Evolutionary conservation across 2,888 invertebrate genomes (phyloP).

Genomic region (Tipula unca): DNA sequence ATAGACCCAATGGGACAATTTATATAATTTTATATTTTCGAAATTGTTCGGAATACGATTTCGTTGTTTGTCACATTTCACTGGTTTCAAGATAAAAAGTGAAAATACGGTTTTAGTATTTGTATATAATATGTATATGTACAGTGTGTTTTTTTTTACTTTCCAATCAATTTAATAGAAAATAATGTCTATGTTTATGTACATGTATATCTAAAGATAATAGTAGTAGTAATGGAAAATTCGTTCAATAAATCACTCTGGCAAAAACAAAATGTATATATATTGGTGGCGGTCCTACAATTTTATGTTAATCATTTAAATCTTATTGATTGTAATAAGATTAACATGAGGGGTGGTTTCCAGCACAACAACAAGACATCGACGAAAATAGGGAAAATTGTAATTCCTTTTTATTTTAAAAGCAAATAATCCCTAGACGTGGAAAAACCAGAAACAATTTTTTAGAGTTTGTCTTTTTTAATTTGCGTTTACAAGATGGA

Average conservation of each 20-base stretch:
- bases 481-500: not conserved
- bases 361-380: not conserved
- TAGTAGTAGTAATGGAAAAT: not conserved
- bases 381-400: not conserved
- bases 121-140: not conserved
- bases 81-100: not conserved
- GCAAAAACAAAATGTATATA: not conserved
- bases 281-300: not conserved
- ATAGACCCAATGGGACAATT: conserved; percentile 8
- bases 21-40: not conserved
- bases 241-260: not conserved
- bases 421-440: conserved; percentile 8
- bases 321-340: not conserved
- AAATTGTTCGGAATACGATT: not conserved
- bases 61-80: conserved; percentile 14
- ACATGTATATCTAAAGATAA: not conserved
- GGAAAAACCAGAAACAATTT: not conserved
- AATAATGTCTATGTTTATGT: not conserved
- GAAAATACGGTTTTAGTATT: not conserved
- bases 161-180: conserved; percentile 8
- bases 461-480: not conserved
- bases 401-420: conserved; percentile 4
- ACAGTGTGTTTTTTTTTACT: not conserved
- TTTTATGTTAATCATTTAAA: not conserved
- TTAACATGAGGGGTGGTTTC: not conserved